A percentile compares a stretch with the other conserved stretches of the same genome.
Evolutionary conservation across 2,888 invertebrate species (phyloP).

Genomic region (Troides helena): DNA sequence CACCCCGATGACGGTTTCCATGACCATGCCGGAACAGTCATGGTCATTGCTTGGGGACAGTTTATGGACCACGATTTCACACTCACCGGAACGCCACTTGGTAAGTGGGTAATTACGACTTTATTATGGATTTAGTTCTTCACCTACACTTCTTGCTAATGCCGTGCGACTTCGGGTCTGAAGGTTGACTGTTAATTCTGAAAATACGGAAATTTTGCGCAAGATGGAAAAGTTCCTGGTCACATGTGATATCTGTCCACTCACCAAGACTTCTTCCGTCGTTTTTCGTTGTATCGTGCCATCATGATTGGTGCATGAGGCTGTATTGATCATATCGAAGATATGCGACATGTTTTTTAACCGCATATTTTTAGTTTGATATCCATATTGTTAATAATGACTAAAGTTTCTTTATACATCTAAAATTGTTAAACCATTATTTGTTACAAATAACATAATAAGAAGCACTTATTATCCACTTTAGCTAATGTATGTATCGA

Average conservation of each 20-base stretch:
- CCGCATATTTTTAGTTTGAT: too few relatives aligned
- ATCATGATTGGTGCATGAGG: too few relatives aligned
- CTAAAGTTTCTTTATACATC: background rate
- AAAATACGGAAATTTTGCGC: too few relatives aligned
- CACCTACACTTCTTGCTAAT: background rate
- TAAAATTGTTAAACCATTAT: background rate
- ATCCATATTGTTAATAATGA: too few relatives aligned
- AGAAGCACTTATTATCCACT: background rate
- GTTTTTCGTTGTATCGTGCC: too few relatives aligned
- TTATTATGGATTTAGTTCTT: background rate
- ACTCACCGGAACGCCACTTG: conserved; percentile 91
- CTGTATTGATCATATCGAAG: background rate
- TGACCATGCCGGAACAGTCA: conserved; percentile 95
- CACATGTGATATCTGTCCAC: too few relatives aligned
- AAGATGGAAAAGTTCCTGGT: too few relatives aligned
- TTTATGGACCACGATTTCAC: conserved; percentile 97
- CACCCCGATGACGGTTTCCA: conserved; percentile 96
- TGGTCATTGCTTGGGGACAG: conserved; percentile 97
- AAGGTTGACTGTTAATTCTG: too few relatives aligned
- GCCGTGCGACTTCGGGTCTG: too few relatives aligned
- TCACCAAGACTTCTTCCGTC: too few relatives aligned
- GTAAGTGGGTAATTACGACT: conserved; percentile 68
- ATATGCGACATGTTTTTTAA: too few relatives aligned
- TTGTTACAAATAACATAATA: background rate
- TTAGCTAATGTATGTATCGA: background rate